These are phyloP conservation scores for Prenolepis imparis DNA, from an alignment of 2,888 invertebrate species.

Conservation along the genomic window DNA sequence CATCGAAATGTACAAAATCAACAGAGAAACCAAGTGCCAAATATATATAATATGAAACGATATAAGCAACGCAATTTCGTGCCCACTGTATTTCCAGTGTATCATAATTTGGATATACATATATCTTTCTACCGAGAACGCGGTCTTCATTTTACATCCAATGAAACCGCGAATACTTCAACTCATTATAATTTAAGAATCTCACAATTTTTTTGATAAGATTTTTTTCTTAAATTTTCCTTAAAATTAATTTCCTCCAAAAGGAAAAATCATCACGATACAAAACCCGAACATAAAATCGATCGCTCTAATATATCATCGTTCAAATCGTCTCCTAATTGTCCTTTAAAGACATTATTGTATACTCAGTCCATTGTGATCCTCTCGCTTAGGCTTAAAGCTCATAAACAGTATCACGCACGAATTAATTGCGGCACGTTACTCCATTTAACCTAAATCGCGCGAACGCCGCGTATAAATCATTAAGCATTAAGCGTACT, in stretches of 20 bases:
- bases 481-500: conserved; percentile 82
- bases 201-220: background rate
- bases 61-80: conserved; percentile 50
- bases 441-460: conserved; percentile 81
- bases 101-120: conserved; percentile 36
- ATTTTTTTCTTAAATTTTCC: background rate
- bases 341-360: background rate
- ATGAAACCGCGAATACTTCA: background rate
- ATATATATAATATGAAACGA: conserved; percentile 52
- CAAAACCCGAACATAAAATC: background rate
- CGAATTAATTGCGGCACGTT: conserved; percentile 63
- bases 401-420: conserved; percentile 41
- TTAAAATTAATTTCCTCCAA: too few species aligned
- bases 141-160: background rate
- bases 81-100: conserved; percentile 29
- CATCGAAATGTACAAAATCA: conserved; percentile 55
- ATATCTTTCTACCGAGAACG: background rate
- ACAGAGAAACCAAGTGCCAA: conserved; percentile 50
- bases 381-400: conserved; percentile 8
- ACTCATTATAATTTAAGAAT: background rate
- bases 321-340: background rate
- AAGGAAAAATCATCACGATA: background rate
- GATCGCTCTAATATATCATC: background rate
- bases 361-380: background rate
- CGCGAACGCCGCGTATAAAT: conserved; percentile 78